Base-by-base conservation (phyloP, 2,113 vertebrate species). In the Antechinus flavipes region DNA sequence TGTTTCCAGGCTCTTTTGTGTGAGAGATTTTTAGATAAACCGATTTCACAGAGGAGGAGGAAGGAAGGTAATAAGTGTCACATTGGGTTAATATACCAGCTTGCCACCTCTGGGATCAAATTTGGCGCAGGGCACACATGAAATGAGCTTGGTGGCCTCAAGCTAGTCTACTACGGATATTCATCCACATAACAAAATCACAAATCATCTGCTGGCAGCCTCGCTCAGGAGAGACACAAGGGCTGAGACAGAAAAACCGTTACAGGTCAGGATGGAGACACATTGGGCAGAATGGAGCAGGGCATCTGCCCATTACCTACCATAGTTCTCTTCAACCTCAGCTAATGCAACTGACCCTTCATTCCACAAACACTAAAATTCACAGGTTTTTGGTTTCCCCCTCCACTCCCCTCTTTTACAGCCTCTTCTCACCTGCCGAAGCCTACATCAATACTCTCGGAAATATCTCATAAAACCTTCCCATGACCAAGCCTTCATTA, bases 61-160 rank as follows among this genome's bases (percentile, higher is more conserved):
- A 94, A 96, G 94, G 96, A 94, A 96, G 94, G 96, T 93, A 97
- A 47, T 94, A 95, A 97, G 96, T 96, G 94, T 97, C 94, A 91
- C n/a, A 23, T 76, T 8, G n/a, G 93, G 92, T 98, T 94, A 97
- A 92, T 93, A 94, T 84, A 96, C 94, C 91, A 2, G 68, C 91
- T 91, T 16, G 50, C 94, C 94, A 94, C 30, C 95, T 97, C 97
- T 96, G 95, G 96, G 94, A 94, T 97, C 52, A n/a, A 52, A 76
- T 96, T 91, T 93, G 46, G 97, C 95, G 68, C 93, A n/a, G 97
- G 97, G 94, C 96, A 56, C 68, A 95, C 96, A 56, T 94, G 97
- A 97, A 98, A 97, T 97, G 97, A 98, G 94, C 95, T 96, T 96
- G 95, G 95, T 97, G 97, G 97, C 97, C 97, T 97, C 92, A 16